Percentiles rank a stretch among this genome's conserved stretches.
phyloP scores from a whole-genome alignment of 2,888 invertebrate species.

The Habroteleia sp. region DNA sequence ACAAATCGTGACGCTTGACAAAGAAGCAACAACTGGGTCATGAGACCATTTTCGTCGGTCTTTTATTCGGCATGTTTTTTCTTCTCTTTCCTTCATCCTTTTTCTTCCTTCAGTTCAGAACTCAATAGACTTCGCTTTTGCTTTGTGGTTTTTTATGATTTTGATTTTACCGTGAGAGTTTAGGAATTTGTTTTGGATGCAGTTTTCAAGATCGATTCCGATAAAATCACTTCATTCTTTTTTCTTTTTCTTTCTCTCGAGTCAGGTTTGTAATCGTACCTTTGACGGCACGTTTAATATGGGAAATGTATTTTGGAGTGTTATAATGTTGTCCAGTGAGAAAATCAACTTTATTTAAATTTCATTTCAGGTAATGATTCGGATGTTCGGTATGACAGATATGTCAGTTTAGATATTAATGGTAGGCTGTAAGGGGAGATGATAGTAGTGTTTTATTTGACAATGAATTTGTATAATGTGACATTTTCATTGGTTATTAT shows the following conservation, averaged over 20 bases:
- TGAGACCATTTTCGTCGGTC: constrained; percentile 19
- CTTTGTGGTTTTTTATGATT: constrained; percentile 40
- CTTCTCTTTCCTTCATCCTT: neutral
- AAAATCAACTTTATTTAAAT: constrained; percentile 8
- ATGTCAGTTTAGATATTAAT: constrained; percentile 7
- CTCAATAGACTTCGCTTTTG: constrained; percentile 11
- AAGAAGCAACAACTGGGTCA: constrained; percentile 38
- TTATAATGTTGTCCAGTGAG: constrained; percentile 13
- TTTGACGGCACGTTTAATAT: neutral
- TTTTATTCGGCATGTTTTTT: neutral
- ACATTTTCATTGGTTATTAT: constrained; percentile 34
- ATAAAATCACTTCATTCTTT: constrained; percentile 17
- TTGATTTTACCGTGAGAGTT: constrained; percentile 9
- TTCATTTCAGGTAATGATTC: constrained; percentile 2
- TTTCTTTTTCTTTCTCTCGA: neutral
- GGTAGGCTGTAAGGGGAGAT: neutral
- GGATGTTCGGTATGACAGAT: constrained; percentile 1
- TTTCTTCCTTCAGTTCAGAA: constrained; percentile 1
- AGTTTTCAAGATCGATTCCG: constrained; percentile 24
- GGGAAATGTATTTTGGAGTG: neutral
- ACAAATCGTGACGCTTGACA: constrained; percentile 46
- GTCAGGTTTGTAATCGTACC: neutral
- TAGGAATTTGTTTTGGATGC: constrained; percentile 18
- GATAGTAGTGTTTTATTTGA: constrained; percentile 12
- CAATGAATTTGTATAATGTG: constrained; percentile 19